Evolutionary conservation across 2,113 vertebrate genomes (phyloP), one percentile per base, ranked within the genome.

Genomic region (Zootoca vivipara): DNA sequence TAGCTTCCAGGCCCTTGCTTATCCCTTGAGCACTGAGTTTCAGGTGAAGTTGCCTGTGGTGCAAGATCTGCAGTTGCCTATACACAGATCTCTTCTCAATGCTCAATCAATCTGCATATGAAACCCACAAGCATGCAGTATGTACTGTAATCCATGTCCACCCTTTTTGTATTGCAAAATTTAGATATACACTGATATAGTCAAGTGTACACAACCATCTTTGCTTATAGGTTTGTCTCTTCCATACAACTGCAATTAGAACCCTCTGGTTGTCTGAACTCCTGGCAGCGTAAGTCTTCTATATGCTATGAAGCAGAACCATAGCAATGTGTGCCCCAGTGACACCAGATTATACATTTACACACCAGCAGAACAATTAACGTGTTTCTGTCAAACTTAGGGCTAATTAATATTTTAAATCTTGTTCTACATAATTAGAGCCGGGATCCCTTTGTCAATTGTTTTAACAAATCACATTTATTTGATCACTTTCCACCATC

Each of bases 341-440:
- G 56, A 74, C 33, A 42, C 62, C 16, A 67, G 10, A 2, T 56
- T 84, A 33, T 2, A 40, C 24, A n/a, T 62, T 62, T 33, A 80
- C 8, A 56, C 24, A 40, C 12, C 12, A 8, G 1, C 40, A 26
- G 12, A 18, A 70, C 0, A 92, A 72, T 0, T 0, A 7, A 0
- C 77, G 0, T 0, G 86, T 52, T 0, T 9, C 77, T 42, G n/a
- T 2, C 62, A 83, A 7, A 1, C 0, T 0, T 0, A 0, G 30
- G 52, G 35, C 40, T 28, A 82, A 13, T 79, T 33, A 16, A 73
- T 0, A 10, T 70, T 78, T 64, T 75, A 33, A 46, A 26, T 42
- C 12, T 0, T 0, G 10, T 30, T 7, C 8, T 0, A 4, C 30
- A 46, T 35, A 75, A 26, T 24, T 13, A 75, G 5, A 79, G 85